Conservation (phyloP, 2,888 invertebrate species). For the Hydraecia micacea region DNA sequence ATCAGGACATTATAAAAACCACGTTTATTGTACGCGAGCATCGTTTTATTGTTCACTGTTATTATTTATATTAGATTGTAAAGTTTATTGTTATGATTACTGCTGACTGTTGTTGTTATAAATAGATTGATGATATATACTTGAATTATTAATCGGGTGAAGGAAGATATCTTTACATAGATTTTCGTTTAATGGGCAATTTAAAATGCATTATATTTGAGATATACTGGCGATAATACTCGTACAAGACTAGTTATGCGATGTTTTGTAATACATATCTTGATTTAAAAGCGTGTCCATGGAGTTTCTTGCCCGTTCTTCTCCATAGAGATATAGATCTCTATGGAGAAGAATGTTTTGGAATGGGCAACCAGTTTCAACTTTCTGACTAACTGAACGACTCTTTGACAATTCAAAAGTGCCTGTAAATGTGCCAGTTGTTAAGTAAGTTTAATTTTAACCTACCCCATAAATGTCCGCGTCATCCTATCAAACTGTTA, state of each 20-base stretch:
- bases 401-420: not conserved
- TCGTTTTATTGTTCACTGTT: constrained; percentile 19
- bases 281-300: too few species aligned
- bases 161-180: not conserved
- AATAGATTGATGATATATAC: constrained; percentile 20
- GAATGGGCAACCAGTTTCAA: too few species aligned
- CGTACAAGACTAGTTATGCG: too few species aligned
- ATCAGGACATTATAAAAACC: not conserved
- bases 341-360: too few species aligned
- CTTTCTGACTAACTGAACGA: not conserved
- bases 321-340: too few species aligned
- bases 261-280: too few species aligned
- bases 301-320: too few species aligned
- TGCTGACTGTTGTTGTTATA: constrained; percentile 18
- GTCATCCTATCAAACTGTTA: too few species aligned
- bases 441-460: too few species aligned
- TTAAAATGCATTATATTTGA: not conserved
- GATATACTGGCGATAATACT: not conserved
- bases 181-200: too few species aligned
- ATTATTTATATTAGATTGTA: constrained; percentile 27
- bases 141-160: constrained; percentile 9
- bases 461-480: too few species aligned
- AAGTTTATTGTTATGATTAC: not conserved
- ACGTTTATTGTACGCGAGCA: constrained; percentile 22
- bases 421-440: too few species aligned